These are phyloP conservation scores for Serinus canaria DNA, from an alignment of 2,113 vertebrate genomes.

Conservation along the genomic window DNA sequence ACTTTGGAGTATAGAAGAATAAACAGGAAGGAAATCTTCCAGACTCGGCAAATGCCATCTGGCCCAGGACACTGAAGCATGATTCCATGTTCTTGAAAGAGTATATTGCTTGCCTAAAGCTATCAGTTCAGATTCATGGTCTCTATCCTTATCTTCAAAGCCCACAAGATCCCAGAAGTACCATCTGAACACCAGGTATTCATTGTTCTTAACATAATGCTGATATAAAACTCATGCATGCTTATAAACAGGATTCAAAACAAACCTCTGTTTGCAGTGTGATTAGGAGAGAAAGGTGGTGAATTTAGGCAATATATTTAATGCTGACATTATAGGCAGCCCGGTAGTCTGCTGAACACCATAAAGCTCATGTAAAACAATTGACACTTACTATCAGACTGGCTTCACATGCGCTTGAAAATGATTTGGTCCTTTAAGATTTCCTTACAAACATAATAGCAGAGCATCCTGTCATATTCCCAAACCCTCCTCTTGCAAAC, in stretches of 20 bases:
- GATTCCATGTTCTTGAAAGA: neutral
- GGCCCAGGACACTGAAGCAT: neutral
- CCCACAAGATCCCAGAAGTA: neutral
- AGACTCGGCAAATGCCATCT: neutral
- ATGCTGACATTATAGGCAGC: neutral
- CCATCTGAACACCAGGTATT: neutral
- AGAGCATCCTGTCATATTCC: neutral
- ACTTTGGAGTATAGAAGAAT: neutral
- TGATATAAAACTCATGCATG: neutral
- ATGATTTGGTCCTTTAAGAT: neutral
- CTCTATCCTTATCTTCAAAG: constrained; percentile 12
- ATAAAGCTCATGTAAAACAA: neutral
- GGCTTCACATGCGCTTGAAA: neutral
- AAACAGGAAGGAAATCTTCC: neutral
- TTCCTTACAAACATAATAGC: neutral
- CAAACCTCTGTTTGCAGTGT: neutral
- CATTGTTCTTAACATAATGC: neutral
- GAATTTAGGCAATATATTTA: neutral
- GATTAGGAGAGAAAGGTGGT: neutral
- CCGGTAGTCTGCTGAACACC: neutral
- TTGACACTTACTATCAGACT: neutral
- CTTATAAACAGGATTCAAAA: neutral
- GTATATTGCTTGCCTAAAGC: neutral
- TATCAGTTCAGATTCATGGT: neutral
- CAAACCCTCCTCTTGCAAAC: neutral